A percentile compares a stretch with the other conserved stretches of the same genome.
Conservation (phyloP, 2,797 vertebrate genomes). For the Melanotaenia pygmaea region DNA sequence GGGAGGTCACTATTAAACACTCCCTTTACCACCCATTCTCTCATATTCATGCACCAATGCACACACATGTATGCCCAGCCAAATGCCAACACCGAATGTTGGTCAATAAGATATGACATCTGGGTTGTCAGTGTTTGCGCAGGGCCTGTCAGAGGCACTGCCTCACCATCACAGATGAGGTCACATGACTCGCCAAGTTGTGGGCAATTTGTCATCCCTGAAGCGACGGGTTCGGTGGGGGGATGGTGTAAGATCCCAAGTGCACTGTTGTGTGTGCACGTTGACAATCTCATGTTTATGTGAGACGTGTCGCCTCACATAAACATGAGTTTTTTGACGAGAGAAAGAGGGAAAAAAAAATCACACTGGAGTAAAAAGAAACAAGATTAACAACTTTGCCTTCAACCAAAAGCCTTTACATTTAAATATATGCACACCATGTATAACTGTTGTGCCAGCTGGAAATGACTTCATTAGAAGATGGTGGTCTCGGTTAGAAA, state of each 20-base stretch:
- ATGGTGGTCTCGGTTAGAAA: not conserved
- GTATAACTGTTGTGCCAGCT: not conserved
- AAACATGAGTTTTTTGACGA: slow-evolving; percentile 40
- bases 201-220: slow-evolving; percentile 51
- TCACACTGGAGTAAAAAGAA: not conserved
- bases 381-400: not conserved
- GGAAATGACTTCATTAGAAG: slow-evolving; percentile 7
- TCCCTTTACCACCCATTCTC: not conserved
- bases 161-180: slow-evolving; percentile 35
- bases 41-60: slow-evolving; percentile 3
- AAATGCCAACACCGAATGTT: slow-evolving; percentile 55
- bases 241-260: slow-evolving; percentile 4
- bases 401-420: not conserved
- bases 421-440: not conserved
- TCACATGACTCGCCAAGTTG: slow-evolving; percentile 49
- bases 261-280: not conserved
- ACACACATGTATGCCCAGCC: slow-evolving; percentile 13
- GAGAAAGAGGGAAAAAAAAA: not conserved
- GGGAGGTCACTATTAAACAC: slow-evolving; percentile 10
- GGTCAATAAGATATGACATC: slow-evolving; percentile 71
- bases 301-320: slow-evolving; percentile 23
- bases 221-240: slow-evolving; percentile 48
- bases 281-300: slow-evolving; percentile 7
- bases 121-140: slow-evolving; percentile 42
- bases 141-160: slow-evolving; percentile 49